Conservation (phyloP, 2,888 invertebrate genomes). For the Resseliella maxima region DNA sequence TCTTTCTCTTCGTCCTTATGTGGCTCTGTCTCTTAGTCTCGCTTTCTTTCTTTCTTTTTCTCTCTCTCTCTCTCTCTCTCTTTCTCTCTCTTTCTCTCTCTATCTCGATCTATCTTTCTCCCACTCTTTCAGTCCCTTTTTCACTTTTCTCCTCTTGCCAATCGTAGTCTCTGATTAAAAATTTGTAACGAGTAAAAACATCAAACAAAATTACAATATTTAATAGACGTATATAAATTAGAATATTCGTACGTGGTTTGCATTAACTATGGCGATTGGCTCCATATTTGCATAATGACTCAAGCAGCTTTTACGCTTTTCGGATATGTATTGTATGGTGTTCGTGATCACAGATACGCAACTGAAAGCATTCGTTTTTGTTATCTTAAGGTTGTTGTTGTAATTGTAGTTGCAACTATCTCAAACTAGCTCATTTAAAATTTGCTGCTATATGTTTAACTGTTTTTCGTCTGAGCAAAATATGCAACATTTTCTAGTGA, state of each 20-base stretch:
- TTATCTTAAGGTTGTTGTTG: too few relatives aligned
- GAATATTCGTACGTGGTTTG: conserved; percentile 51
- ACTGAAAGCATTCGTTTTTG: conserved; percentile 32
- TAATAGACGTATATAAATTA: conserved; percentile 51
- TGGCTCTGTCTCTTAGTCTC: too few relatives aligned
- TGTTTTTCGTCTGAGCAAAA: not conserved
- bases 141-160: too few relatives aligned
- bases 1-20: too few relatives aligned
- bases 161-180: conserved; percentile 39
- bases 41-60: too few relatives aligned
- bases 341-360: not conserved
- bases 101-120: too few relatives aligned
- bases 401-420: too few relatives aligned
- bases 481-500: not conserved
- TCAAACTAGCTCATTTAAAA: conserved; percentile 31
- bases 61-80: too few relatives aligned
- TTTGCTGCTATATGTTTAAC: not conserved
- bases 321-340: too few relatives aligned
- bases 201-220: conserved; percentile 53
- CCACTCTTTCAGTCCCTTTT: too few relatives aligned
- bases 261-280: conserved; percentile 47
- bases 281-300: conserved; percentile 47
- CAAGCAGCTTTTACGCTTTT: not conserved
- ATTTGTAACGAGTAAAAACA: not conserved
- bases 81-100: too few relatives aligned